phyloP scores from a whole-genome alignment of 2,797 vertebrate genomes.

The Schizothorax lantsangensis region DNA sequence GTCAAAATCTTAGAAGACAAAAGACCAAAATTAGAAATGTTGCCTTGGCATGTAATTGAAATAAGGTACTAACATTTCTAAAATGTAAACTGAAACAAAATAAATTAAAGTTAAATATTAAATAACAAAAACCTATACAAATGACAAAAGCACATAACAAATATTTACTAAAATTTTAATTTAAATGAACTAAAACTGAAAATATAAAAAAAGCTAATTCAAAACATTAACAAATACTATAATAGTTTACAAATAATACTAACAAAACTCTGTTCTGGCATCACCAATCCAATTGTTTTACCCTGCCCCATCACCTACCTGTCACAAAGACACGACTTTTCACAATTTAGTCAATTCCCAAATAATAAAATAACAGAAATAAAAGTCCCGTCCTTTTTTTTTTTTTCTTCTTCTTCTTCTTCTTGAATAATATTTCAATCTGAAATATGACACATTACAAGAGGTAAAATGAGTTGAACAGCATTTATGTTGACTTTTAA shows the following conservation, averaged over 20 bases:
- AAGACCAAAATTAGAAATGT: background rate
- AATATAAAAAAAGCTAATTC: background rate
- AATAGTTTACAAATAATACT: background rate
- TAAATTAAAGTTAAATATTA: background rate
- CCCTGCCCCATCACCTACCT: background rate
- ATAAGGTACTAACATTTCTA: background rate
- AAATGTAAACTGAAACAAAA: background rate
- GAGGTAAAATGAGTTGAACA: background rate
- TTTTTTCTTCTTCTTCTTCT: background rate
- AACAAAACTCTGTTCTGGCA: background rate
- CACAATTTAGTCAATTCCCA: background rate
- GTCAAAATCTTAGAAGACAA: background rate
- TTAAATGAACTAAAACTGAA: background rate
- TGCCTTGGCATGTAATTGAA: background rate
- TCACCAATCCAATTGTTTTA: background rate
- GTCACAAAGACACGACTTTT: background rate
- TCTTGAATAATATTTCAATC: background rate
- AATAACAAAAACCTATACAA: background rate
- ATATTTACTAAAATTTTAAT: background rate
- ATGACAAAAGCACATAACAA: background rate
- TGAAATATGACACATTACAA: background rate
- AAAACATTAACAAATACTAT: background rate
- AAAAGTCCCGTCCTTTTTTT: background rate
- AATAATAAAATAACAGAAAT: background rate
- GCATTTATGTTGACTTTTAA: background rate